Conservation (phyloP, 2,113 vertebrate genomes). For the Equus przewalskii region DNA sequence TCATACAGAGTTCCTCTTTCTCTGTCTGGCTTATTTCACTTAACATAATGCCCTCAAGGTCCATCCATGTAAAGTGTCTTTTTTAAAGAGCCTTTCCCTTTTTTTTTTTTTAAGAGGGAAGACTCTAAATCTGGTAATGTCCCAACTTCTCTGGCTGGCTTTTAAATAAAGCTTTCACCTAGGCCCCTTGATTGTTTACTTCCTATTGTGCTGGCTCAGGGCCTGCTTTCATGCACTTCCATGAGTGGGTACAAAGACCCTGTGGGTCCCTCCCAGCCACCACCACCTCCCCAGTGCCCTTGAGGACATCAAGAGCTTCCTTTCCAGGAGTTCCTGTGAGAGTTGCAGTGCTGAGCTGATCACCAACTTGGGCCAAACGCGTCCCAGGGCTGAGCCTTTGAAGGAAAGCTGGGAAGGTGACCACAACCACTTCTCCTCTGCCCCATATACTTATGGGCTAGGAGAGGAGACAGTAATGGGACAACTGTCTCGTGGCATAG, state of each 20-base stretch:
- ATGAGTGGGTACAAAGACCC: not conserved
- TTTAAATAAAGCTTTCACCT: not conserved
- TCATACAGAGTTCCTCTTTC: no score
- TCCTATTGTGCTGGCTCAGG: slow-evolving; percentile 31
- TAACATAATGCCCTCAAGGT: no score
- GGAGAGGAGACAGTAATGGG: not conserved
- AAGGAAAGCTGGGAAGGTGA: not conserved
- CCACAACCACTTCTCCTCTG: not conserved
- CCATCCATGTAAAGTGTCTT: not conserved
- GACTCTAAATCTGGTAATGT: not conserved
- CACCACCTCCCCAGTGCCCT: not conserved
- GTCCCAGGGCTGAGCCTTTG: not conserved
- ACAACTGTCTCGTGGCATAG: not conserved
- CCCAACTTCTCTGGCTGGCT: not conserved
- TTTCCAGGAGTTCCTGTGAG: not conserved
- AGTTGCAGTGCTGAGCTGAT: not conserved
- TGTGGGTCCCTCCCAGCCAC: not conserved
- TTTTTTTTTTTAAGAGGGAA: not conserved
- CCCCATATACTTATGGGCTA: not conserved
- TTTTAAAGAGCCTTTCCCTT: not conserved
- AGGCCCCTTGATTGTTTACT: not conserved
- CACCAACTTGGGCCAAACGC: not conserved
- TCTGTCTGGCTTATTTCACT: no score
- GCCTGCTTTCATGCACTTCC: not conserved
- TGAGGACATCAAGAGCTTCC: not conserved